Evolutionary conservation across 2,888 invertebrate genomes (phyloP).

Genomic region (Anarsia innoxiella): DNA sequence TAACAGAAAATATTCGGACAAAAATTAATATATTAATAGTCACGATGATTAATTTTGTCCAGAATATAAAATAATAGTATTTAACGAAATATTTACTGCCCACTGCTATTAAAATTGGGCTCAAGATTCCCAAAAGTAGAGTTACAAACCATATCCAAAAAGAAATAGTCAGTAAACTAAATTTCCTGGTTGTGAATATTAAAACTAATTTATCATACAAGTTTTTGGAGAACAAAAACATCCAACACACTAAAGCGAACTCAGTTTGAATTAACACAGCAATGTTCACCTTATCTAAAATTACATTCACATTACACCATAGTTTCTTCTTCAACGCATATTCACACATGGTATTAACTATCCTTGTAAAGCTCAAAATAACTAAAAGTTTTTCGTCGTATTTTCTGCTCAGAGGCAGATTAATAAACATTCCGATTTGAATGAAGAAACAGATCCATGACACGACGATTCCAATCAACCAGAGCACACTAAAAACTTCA

Average conservation of each 20-base stretch:
- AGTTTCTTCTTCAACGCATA: no score
- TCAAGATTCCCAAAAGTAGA: conserved; percentile 33
- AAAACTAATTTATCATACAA: conserved; percentile 48
- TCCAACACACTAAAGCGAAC: conserved; percentile 39
- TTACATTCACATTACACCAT: no score
- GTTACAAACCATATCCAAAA: conserved; percentile 33
- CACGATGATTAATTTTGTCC: conserved; percentile 37
- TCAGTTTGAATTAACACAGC: conserved; percentile 40
- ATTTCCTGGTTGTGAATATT: conserved; percentile 32
- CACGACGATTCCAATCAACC: no score
- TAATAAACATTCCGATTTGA: no score
- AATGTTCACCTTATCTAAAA: conserved; percentile 19
- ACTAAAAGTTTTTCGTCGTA: conserved; percentile 43
- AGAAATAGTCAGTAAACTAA: conserved; percentile 26
- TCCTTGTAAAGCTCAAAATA: conserved; percentile 40
- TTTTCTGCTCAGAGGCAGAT: conserved; percentile 38
- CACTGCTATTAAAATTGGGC: conserved; percentile 20
- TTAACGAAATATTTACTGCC: conserved; percentile 16
- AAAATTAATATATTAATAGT: conserved; percentile 38
- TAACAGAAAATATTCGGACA: conserved; percentile 37
- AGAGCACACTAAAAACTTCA: no score
- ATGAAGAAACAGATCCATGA: no score
- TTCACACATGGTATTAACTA: conserved; percentile 37
- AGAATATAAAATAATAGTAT: conserved; percentile 30
- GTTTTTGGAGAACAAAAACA: conserved; percentile 51